A percentile compares a stretch with the other conserved stretches of the same genome.
Conservation (phyloP, 2,797 vertebrate species). For the Chiroxiphia lanceolata region DNA sequence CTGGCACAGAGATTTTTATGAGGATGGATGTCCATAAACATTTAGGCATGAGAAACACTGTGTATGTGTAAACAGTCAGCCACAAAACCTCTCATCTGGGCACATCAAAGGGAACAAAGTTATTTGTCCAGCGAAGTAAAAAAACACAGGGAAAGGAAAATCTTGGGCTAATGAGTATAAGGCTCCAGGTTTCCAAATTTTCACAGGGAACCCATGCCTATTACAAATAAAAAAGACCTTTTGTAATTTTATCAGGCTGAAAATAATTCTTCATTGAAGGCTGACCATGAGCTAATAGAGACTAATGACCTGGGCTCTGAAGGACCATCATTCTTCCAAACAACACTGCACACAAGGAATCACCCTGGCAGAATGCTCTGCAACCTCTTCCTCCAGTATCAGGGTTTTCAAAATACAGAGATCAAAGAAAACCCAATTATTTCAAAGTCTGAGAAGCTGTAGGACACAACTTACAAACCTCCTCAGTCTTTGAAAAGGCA, state of each 20-base stretch:
- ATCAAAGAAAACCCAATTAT: not conserved
- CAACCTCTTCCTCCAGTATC: not conserved
- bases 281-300: not conserved
- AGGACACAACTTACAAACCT: not conserved
- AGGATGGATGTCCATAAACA: not conserved
- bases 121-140: not conserved
- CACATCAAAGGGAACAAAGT: slow-evolving; percentile 34
- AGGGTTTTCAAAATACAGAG: not conserved
- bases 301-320: not conserved
- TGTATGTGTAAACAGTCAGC: not conserved
- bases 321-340: not conserved
- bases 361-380: not conserved
- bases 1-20: not conserved
- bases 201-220: not conserved
- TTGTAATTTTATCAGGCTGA: not conserved
- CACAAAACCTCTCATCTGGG: slow-evolving; percentile 46
- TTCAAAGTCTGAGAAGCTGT: not conserved
- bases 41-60: slow-evolving; percentile 36
- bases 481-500: not conserved
- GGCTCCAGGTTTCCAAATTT: not conserved
- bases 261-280: not conserved
- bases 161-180: not conserved
- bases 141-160: not conserved
- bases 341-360: not conserved
- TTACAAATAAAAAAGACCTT: not conserved